Evolutionary conservation across 2,113 vertebrate genomes (phyloP), one percentile per base, ranked within the genome.

Genomic region (Indicator indicator): DNA sequence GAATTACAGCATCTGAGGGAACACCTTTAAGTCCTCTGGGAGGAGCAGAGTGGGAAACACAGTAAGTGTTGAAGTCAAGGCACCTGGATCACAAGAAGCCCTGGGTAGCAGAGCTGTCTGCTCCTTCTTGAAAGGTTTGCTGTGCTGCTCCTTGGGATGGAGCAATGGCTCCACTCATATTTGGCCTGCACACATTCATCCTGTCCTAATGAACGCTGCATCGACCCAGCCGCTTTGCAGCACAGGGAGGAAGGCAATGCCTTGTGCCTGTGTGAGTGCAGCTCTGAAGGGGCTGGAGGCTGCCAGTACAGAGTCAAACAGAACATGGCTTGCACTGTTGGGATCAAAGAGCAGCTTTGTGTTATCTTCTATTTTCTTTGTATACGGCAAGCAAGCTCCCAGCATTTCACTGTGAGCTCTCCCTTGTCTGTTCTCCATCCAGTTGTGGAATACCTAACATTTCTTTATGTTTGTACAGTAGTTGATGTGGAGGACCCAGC

Each of bases 1-100:
- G 40, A 89, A 91, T 89, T 94, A 77, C n/a, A 91, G 75, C 69
- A 68, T 81, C 76, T 71, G 72, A 88, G 72, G 70, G 90, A 93
- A 78, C 92, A 90, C 95, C 96, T 93, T 81, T 8, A 56, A 30
- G 59, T 54, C 67, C 67, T 58, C 42, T 56, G 92, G 75, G 90
- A 91, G 60, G 30, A 54, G 82, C 71, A 12, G 81, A 38, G 60
- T 10, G 21, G 30, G 65, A 55, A 92, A 52, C 4, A 10, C 11
- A 38, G 55, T 58, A 63, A 88, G 70, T 67, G 28, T 32, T 21
- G 40, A 19, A 84, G 77, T 70, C 2, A 1, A 70, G 64, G 64
- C 79, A 74, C 85, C 79, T 74, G 88, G 79, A 83, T 74, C 85
- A 38, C 0, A 0, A 69, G 48, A 65, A 82, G 74, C 44, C 3